Percentiles rank a stretch among this genome's conserved stretches.
These are phyloP conservation scores for Falco punctatus DNA, from an alignment of 2,113 vertebrate species.

Conservation along the genomic window DNA sequence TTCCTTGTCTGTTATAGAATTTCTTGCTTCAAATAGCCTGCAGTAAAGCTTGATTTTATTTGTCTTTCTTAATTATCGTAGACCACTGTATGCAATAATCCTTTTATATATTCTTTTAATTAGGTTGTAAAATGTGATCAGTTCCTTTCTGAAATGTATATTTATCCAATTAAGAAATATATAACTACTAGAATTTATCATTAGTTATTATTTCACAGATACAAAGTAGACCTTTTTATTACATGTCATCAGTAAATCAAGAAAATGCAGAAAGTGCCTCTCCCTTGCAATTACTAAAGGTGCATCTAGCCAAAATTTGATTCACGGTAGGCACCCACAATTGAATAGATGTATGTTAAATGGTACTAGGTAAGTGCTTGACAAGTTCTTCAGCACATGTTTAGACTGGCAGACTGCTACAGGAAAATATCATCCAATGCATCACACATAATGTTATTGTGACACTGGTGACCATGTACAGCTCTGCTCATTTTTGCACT, in stretches of 20 bases:
- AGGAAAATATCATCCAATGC: background rate
- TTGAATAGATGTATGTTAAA: background rate
- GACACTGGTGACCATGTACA: background rate
- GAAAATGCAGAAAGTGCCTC: background rate
- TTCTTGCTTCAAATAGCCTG: background rate
- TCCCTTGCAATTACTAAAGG: background rate
- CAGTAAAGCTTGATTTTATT: background rate
- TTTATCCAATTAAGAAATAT: constrained; percentile 42
- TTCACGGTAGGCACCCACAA: background rate
- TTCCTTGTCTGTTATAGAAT: background rate
- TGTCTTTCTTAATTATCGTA: constrained; percentile 13
- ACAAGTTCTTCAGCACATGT: background rate
- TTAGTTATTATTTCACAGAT: constrained; percentile 25
- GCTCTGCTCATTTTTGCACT: background rate
- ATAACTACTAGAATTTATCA: background rate
- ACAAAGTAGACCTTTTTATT: background rate
- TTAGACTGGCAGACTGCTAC: background rate
- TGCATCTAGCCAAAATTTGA: background rate
- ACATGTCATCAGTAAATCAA: background rate
- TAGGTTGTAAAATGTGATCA: background rate
- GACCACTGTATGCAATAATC: background rate
- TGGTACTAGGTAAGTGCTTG: rapidly evolving
- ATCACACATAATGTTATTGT: background rate
- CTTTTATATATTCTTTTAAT: constrained; percentile 35
- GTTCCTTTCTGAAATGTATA: constrained; percentile 1